These are phyloP conservation scores for Chrysolina americana DNA, from an alignment of 2,888 invertebrate species.

Conservation along the genomic window DNA sequence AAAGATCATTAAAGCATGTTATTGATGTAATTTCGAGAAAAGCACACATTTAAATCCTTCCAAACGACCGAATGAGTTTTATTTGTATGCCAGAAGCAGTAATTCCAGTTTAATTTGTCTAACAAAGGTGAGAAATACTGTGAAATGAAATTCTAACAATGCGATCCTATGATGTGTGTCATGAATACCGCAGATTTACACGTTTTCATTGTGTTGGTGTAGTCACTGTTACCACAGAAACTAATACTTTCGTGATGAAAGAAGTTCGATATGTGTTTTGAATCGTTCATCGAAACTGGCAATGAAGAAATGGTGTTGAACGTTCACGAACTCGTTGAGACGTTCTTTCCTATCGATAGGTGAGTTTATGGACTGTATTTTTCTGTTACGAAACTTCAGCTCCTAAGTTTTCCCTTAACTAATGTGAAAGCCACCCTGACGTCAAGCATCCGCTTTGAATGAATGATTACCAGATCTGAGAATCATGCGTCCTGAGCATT, in stretches of 20 bases:
- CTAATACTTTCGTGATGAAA: background rate
- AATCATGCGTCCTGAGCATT: too few relatives aligned
- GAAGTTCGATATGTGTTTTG: background rate
- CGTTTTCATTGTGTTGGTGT: background rate
- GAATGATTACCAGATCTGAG: too few relatives aligned
- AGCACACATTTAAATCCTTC: background rate
- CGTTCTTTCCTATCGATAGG: too few relatives aligned
- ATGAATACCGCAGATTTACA: slow-evolving; percentile 18
- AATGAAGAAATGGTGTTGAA: too few relatives aligned
- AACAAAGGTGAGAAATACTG: slow-evolving; percentile 20
- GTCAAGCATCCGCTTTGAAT: too few relatives aligned
- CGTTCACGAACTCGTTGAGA: too few relatives aligned
- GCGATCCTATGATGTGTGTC: slow-evolving; percentile 16
- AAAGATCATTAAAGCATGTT: slow-evolving; percentile 6
- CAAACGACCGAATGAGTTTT: slow-evolving; percentile 8
- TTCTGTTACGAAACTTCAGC: too few relatives aligned
- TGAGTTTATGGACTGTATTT: too few relatives aligned
- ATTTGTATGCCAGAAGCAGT: slow-evolving; percentile 1
- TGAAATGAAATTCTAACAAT: slow-evolving; percentile 18
- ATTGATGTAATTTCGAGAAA: slow-evolving; percentile 7
- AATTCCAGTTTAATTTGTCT: slow-evolving; percentile 8
- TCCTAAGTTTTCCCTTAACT: too few relatives aligned
- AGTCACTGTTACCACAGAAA: slow-evolving; percentile 2
- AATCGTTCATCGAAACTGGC: too few relatives aligned
- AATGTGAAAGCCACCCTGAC: too few relatives aligned